These are phyloP conservation scores for Zalophus californianus DNA, from an alignment of 2,797 vertebrate species.

Conservation along the genomic window DNA sequence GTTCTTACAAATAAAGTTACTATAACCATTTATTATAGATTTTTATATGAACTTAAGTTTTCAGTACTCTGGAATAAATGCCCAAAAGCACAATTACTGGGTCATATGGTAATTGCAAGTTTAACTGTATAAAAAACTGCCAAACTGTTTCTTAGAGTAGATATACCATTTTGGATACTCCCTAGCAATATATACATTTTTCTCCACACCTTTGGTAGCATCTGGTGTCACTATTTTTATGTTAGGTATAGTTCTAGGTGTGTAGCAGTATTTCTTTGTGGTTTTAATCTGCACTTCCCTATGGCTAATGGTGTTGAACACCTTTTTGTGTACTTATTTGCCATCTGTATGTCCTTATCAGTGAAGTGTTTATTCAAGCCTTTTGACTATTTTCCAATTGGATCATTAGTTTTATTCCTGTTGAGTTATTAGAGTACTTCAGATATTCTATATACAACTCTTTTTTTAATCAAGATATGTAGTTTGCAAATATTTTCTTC, in stretches of 20 bases:
- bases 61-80: background rate
- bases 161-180: background rate
- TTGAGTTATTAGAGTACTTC: background rate
- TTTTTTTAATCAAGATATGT: background rate
- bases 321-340: background rate
- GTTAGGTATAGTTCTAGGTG: background rate
- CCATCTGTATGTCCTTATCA: background rate
- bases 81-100: background rate
- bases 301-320: background rate
- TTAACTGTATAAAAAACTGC: background rate
- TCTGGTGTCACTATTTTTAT: background rate
- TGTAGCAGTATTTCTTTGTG: background rate
- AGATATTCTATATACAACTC: background rate
- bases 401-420: background rate
- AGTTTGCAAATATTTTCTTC: background rate
- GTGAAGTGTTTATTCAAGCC: background rate
- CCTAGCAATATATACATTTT: background rate
- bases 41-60: background rate
- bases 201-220: background rate
- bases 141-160: background rate
- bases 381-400: constrained; percentile 4
- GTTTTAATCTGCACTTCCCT: background rate
- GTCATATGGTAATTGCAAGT: background rate
- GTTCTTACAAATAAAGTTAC: background rate
- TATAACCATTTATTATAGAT: background rate